A percentile compares a stretch with the other conserved stretches of the same genome.
phyloP scores from a whole-genome alignment of 2,113 vertebrate genomes.

The Semnopithecus entellus region DNA sequence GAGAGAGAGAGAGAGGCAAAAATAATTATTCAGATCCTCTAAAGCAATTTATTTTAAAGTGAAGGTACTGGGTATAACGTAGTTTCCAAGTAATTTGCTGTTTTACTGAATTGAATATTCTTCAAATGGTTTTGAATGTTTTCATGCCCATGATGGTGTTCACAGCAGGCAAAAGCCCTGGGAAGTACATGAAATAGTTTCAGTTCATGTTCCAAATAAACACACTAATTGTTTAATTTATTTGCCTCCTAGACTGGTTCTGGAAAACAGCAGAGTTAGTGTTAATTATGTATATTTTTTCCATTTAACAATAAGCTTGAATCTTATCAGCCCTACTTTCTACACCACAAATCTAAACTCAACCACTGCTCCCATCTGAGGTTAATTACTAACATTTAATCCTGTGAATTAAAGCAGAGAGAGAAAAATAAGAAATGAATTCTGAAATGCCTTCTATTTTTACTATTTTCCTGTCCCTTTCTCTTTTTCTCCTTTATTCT shows the following conservation, averaged over 20 bases:
- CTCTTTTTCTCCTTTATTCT: not conserved
- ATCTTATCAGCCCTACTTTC: not conserved
- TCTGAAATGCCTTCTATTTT: not conserved
- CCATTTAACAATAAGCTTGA: constrained; percentile 29
- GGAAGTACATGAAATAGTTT: constrained; percentile 16
- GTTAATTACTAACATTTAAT: constrained; percentile 10
- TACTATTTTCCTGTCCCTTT: not conserved
- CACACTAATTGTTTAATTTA: constrained; percentile 42
- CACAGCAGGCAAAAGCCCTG: constrained; percentile 30
- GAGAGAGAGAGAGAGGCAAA: no score
- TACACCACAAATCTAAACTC: not conserved
- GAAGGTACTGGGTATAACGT: not conserved
- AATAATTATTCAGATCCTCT: not conserved
- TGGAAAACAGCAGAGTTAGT: not conserved
- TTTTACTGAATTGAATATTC: constrained; percentile 32
- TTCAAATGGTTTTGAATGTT: not conserved
- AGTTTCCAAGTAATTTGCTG: constrained; percentile 18
- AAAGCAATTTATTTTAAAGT: constrained; percentile 31
- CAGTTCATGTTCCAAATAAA: not conserved
- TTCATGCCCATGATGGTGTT: not conserved
- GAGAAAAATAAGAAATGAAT: not conserved
- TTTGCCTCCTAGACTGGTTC: not conserved
- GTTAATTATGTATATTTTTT: constrained; percentile 1
- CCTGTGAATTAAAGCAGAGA: not conserved
- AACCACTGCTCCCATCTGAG: not conserved